Percentiles rank a stretch among this genome's conserved stretches.
Conservation (phyloP, 2,113 vertebrate genomes). For the Nyctibius bracteatus region DNA sequence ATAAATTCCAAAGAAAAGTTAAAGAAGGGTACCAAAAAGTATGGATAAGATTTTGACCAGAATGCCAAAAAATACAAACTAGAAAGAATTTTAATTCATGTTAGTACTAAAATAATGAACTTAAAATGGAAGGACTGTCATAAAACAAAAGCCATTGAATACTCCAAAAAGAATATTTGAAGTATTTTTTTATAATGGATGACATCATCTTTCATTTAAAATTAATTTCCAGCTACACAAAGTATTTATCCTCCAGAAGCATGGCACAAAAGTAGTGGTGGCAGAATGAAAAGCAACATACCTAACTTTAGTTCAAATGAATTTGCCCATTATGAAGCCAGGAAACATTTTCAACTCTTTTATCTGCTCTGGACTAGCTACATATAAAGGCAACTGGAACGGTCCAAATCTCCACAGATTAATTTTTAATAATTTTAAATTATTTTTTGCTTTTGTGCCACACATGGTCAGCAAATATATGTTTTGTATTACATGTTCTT, state of each 20-base stretch:
- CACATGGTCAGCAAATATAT: not conserved
- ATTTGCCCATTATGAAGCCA: not conserved
- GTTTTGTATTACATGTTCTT: not conserved
- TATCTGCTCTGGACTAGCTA: not conserved
- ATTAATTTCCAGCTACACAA: not conserved
- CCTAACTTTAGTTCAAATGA: not conserved
- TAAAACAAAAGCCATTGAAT: not conserved
- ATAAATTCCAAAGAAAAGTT: not conserved
- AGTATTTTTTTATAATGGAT: not conserved
- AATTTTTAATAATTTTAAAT: not conserved
- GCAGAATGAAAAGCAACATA: not conserved
- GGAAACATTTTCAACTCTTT: not conserved
- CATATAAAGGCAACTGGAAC: not conserved
- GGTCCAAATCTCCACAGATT: not conserved
- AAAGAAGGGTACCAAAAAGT: not conserved
- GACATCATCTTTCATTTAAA: not conserved
- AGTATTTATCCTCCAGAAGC: not conserved
- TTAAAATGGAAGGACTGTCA: not conserved
- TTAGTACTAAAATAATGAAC: not conserved
- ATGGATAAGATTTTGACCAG: not conserved
- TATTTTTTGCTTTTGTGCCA: not conserved
- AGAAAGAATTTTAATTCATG: not conserved
- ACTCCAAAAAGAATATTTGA: not conserved
- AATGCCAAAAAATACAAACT: not conserved
- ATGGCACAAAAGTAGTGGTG: not conserved